phyloP scores from a whole-genome alignment of 2,797 vertebrate species.

The Pseudomugil tenellus region DNA sequence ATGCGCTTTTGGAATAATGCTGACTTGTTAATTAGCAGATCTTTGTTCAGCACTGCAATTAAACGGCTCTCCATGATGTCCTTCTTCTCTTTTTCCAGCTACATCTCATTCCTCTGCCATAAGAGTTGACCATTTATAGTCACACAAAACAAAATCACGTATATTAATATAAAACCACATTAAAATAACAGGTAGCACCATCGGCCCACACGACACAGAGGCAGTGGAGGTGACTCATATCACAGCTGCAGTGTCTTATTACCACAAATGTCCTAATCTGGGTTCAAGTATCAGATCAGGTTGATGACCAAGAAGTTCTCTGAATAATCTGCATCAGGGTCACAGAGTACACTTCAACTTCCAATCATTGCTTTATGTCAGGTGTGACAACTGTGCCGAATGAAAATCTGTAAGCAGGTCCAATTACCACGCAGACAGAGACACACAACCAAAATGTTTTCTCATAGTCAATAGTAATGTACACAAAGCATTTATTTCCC shows the following conservation, averaged over 20 bases:
- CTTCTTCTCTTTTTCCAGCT: neutral
- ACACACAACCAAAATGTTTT: neutral
- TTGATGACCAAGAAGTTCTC: neutral
- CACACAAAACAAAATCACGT: neutral
- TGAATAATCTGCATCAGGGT: neutral
- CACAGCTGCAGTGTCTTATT: neutral
- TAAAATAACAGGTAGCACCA: conserved; percentile 56
- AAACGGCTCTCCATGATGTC: neutral
- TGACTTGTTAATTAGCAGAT: neutral
- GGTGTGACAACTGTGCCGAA: too few relatives aligned
- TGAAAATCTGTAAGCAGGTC: neutral
- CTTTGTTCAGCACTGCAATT: neutral
- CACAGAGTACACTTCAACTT: neutral
- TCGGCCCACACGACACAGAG: conserved; percentile 41
- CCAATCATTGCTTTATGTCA: neutral
- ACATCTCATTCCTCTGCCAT: neutral
- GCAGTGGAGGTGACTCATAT: conserved; percentile 23
- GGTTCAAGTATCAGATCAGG: neutral
- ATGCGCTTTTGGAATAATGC: neutral
- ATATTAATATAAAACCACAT: conserved; percentile 42
- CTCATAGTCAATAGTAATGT: neutral
- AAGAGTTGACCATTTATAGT: neutral
- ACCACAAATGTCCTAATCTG: neutral
- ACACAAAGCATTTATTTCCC: neutral
- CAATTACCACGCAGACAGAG: neutral